These are phyloP conservation scores for Siniperca knerii DNA, from an alignment of 2,113 vertebrate genomes.

Conservation along the genomic window DNA sequence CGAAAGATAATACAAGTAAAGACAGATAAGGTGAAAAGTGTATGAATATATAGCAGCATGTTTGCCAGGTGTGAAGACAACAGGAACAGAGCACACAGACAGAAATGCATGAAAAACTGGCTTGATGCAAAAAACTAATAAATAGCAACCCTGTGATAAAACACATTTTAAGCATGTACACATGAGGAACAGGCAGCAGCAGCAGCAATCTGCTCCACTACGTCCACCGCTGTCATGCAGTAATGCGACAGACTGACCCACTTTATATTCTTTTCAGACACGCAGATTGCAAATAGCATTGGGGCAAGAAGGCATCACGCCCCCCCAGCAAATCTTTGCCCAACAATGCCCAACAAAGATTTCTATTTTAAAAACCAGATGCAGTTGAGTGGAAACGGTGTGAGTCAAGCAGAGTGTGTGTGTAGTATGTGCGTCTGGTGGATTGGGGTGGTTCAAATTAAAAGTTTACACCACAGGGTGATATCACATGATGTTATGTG, in stretches of 20 bases:
- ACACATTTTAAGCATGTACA: background rate
- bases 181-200: background rate
- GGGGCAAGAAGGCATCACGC: constrained; percentile 69
- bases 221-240: constrained; percentile 8
- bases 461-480: constrained; percentile 59
- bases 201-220: constrained; percentile 1
- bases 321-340: constrained; percentile 49
- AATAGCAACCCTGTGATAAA: background rate
- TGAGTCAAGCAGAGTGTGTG: constrained; percentile 29
- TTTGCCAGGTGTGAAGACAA: constrained; percentile 1
- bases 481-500: constrained; percentile 37
- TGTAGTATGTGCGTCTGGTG: constrained; percentile 46
- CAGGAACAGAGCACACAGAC: background rate
- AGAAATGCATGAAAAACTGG: background rate
- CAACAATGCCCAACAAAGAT: constrained; percentile 56
- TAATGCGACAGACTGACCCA: constrained; percentile 73
- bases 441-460: constrained; percentile 62
- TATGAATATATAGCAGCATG: constrained; percentile 5
- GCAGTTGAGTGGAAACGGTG: constrained; percentile 57
- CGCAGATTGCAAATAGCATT: constrained; percentile 58
- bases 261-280: constrained; percentile 52
- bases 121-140: background rate
- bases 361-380: constrained; percentile 56
- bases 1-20: background rate
- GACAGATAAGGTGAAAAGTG: constrained; percentile 3